These are phyloP conservation scores for Cyprinodon diabolis DNA, from an alignment of 2,797 vertebrate species.

Conservation along the genomic window DNA sequence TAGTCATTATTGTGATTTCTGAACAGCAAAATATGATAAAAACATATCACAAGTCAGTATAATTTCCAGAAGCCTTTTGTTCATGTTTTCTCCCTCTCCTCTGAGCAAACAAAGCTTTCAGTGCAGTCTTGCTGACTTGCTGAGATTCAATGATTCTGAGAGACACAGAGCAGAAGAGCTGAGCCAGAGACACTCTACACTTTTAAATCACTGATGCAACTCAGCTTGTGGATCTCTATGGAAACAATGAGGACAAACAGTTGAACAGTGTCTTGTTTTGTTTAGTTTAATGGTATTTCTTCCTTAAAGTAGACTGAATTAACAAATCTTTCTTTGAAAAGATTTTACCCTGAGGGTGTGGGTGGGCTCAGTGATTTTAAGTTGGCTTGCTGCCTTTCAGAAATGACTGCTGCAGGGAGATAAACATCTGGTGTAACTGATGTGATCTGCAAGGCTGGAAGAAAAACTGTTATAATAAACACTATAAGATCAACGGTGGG, in stretches of 20 bases:
- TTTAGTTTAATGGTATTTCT: background rate
- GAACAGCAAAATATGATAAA: slow-evolving; percentile 13
- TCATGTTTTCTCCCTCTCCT: background rate
- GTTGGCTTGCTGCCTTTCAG: slow-evolving; percentile 29
- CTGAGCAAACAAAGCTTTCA: slow-evolving; percentile 19
- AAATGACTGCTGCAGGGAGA: slow-evolving; percentile 41
- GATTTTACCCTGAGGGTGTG: slow-evolving; percentile 5
- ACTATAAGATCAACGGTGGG: background rate
- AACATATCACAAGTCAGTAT: background rate
- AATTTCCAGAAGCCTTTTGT: background rate
- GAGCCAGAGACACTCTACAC: slow-evolving; percentile 62
- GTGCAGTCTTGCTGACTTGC: slow-evolving; percentile 59
- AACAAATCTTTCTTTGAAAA: slow-evolving; percentile 35
- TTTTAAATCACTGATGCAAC: slow-evolving; percentile 7
- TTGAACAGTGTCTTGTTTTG: background rate
- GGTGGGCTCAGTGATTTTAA: slow-evolving; percentile 19
- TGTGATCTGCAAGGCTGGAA: slow-evolving; percentile 1
- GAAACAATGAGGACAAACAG: slow-evolving; percentile 5
- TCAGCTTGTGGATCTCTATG: background rate
- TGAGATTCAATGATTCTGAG: slow-evolving; percentile 46
- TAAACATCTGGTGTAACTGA: slow-evolving; percentile 1
- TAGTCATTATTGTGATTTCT: background rate
- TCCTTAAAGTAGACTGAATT: background rate
- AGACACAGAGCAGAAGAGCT: slow-evolving; percentile 56
- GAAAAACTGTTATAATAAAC: background rate